Percentiles rank a stretch among this genome's conserved stretches.
These are phyloP conservation scores for Mastomys coucha DNA, from an alignment of 2,113 vertebrate genomes.

Conservation along the genomic window DNA sequence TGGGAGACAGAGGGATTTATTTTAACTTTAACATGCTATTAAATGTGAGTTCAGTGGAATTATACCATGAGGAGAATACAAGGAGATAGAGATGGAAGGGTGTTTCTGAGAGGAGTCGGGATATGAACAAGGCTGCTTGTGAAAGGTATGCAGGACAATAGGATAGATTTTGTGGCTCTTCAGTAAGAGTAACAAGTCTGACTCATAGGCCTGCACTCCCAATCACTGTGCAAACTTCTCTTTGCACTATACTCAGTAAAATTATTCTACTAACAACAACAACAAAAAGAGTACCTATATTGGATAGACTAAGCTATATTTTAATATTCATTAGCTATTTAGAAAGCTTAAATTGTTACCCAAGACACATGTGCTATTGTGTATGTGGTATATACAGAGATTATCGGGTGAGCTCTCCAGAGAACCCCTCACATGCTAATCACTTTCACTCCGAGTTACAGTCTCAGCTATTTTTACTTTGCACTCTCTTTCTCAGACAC, in stretches of 20 bases:
- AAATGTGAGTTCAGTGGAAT: not conserved
- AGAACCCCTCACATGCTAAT: not conserved
- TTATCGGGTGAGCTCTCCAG: not conserved
- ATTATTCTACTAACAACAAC: not conserved
- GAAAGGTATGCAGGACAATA: not conserved
- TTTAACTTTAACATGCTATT: not conserved
- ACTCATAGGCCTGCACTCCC: not conserved
- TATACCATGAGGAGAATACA: not conserved
- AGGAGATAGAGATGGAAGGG: not conserved
- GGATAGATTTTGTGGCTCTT: not conserved
- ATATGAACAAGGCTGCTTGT: not conserved
- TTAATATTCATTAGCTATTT: not conserved
- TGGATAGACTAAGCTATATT: not conserved
- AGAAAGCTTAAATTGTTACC: not conserved
- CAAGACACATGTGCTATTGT: not conserved
- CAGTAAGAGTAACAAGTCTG: not conserved
- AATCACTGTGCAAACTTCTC: not conserved
- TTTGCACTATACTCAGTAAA: not conserved
- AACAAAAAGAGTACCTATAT: no score
- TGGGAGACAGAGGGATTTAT: not conserved
- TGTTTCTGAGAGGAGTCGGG: not conserved
- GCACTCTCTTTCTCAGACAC: not conserved
- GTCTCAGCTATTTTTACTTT: constrained; percentile 1
- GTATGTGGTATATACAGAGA: not conserved
- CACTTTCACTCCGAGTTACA: not conserved